Percentiles rank a stretch among this genome's conserved stretches.
Conservation (phyloP, 2,113 vertebrate genomes). For the Rhinichthys klamathensis region DNA sequence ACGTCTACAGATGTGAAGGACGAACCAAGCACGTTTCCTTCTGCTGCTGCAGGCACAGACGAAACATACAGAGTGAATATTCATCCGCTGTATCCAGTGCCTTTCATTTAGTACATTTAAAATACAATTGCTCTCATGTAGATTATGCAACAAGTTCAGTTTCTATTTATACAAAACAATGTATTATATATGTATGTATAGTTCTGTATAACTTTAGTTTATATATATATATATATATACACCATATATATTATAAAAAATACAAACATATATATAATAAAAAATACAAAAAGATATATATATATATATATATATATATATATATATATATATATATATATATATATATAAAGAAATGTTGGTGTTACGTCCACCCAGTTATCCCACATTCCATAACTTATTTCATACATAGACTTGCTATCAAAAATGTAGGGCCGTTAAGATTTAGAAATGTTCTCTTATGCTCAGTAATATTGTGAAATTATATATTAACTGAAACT, state of each 20-base stretch:
- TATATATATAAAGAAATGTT: not conserved
- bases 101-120: not conserved
- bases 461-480: not conserved
- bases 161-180: not conserved
- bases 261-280: too few relatives aligned
- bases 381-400: not conserved
- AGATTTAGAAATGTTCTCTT: too few relatives aligned
- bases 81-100: not conserved
- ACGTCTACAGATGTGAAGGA: conserved; percentile 6
- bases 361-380: not conserved
- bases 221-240: too few relatives aligned
- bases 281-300: too few relatives aligned
- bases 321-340: too few relatives aligned
- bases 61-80: not conserved
- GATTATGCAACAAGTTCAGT: not conserved
- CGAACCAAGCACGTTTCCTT: not conserved
- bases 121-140: not conserved
- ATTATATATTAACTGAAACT: too few relatives aligned
- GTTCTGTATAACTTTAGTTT: too few relatives aligned
- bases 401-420: not conserved
- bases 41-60: not conserved
- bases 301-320: too few relatives aligned
- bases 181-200: too few relatives aligned
- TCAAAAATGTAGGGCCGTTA: too few relatives aligned
- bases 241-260: too few relatives aligned